Evolutionary conservation across 2,797 vertebrate species (phyloP), one percentile per base, ranked within the genome.

Genomic region (Manis crassicaudata): DNA sequence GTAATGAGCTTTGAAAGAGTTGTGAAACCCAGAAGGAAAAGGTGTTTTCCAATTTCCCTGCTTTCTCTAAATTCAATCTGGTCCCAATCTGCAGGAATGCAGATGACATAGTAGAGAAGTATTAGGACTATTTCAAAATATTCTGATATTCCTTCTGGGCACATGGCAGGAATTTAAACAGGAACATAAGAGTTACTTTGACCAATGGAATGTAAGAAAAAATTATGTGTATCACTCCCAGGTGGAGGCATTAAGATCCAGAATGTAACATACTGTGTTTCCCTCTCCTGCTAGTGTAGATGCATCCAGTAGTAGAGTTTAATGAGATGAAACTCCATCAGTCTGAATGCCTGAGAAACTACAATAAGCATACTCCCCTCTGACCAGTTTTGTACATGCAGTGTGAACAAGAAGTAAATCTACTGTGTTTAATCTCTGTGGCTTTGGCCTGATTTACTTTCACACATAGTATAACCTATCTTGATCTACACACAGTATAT

Each of bases 1-100:
- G 27, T 54, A 96, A 75, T 65, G 20, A 85, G 50, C 18, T 21
- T 23, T 75, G 25, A 88, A 83, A 35, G 14, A 88, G 4, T 54
- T 92, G 6, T 85, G 21, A 95, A 60, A 87, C 27, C 21, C 37
- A 67, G 79, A 85, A 88, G 2, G 32, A 76, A 94, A 94, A 77
- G 2, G n/a, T 85, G 4, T 1, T 37, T 90, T 94, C 14, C 12
- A 63, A n/a, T 27, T 83, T 92, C 21, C 25, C 10, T 43, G 16
- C 73, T 88, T 89, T 90, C 35, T 84, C 56, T 88, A 70, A 50
- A 92, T 54, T 85, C 25, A 73, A 18, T 60, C 13, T 87, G 54
- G 4, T 54, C 35, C 3, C 16, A 88, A 6, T 10, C 2, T 54
- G 60, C 2, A 70, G 23, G 20, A 79, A 92, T 63, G 95, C 29